Evolutionary conservation across 2,113 vertebrate genomes (phyloP).

Genomic region (Struthio camelus): DNA sequence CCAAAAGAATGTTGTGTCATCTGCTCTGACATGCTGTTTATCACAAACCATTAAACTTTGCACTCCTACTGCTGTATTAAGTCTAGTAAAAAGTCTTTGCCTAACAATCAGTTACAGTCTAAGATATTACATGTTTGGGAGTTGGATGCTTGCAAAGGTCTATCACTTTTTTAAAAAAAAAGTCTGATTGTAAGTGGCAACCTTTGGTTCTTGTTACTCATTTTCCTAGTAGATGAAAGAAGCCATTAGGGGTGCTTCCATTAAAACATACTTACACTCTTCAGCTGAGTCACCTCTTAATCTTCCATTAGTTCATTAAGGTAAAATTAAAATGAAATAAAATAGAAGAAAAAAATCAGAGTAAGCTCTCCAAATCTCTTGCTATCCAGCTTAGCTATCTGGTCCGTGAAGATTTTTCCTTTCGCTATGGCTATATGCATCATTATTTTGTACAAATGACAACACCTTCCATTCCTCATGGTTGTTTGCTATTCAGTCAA

Average conservation of each 20-base stretch:
- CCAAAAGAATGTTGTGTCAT: not conserved
- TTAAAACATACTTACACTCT: not conserved
- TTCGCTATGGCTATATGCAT: not conserved
- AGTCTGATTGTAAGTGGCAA: not conserved
- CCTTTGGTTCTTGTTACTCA: not conserved
- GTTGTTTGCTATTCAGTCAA: not conserved
- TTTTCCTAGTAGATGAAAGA: not conserved
- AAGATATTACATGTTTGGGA: not conserved
- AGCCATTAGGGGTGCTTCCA: not conserved
- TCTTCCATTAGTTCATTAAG: not conserved
- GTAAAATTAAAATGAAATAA: not conserved
- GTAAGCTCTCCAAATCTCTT: not conserved
- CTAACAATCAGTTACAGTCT: not conserved
- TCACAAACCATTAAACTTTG: not conserved
- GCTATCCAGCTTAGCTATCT: not conserved
- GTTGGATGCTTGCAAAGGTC: not conserved
- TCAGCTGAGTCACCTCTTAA: not conserved
- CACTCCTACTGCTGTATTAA: not conserved
- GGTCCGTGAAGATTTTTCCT: not conserved
- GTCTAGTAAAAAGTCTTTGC: not conserved
- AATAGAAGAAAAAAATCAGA: not conserved
- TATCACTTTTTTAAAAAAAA: not conserved
- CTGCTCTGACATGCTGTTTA: not conserved
- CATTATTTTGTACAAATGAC: not conserved
- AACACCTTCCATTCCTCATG: not conserved